phyloP scores from a whole-genome alignment of 1,140 invertebrate genomes.

The Lycorma delicatula region DNA sequence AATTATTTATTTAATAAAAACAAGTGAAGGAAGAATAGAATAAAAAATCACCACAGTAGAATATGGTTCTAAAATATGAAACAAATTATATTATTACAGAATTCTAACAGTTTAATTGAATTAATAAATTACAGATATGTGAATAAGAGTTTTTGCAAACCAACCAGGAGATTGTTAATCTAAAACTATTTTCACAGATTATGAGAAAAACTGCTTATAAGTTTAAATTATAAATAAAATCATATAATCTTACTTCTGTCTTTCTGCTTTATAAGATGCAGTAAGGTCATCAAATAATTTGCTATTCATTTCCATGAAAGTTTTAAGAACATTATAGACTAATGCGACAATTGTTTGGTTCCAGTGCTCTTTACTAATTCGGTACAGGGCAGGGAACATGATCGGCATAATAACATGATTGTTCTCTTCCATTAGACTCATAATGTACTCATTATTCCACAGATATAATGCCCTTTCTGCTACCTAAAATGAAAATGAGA shows the following conservation, averaged over 20 bases:
- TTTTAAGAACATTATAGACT: conserved; percentile 98
- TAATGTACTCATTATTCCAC: conserved; percentile 97
- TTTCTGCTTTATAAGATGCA: conserved; percentile 93
- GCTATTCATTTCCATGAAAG: conserved; percentile 99
- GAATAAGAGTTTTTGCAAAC: not conserved
- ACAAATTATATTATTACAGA: not conserved
- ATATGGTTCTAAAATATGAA: not conserved
- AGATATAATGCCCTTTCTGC: conserved; percentile 91
- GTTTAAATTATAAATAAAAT: not conserved
- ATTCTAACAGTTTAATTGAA: not conserved
- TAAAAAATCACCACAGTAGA: too few relatives aligned
- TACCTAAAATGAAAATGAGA: conserved; percentile 56
- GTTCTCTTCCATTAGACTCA: conserved; percentile 90
- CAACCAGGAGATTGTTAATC: not conserved
- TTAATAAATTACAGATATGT: not conserved
- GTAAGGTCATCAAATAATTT: conserved; percentile 98
- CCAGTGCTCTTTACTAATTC: conserved; percentile 99
- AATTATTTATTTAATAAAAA: too few relatives aligned
- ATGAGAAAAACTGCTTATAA: not conserved
- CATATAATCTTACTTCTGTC: conserved; percentile 76
- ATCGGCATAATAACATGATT: conserved; percentile 86
- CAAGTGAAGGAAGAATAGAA: too few relatives aligned
- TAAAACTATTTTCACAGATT: not conserved
- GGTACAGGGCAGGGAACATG: conserved; percentile 94
- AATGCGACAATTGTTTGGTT: conserved; percentile 99